Evolutionary conservation across 2,888 invertebrate species (phyloP).

Genomic region (Timema cristinae): DNA sequence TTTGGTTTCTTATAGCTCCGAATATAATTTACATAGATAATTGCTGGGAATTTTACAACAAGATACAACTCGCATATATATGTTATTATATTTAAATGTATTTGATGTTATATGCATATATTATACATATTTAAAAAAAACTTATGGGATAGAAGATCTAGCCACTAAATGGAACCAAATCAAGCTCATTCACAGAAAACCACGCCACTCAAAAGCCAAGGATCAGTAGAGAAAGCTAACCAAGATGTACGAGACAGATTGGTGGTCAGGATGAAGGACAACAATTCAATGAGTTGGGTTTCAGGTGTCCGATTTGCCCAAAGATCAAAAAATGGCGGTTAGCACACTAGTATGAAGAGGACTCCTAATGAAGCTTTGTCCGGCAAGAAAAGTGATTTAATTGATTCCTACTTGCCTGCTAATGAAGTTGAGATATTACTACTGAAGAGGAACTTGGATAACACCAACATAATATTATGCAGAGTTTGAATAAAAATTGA

Average conservation of each 20-base stretch:
- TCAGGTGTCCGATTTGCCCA: neutral
- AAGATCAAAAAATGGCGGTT: neutral
- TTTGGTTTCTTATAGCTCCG: neutral
- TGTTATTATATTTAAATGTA: neutral
- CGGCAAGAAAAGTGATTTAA: neutral
- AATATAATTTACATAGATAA: neutral
- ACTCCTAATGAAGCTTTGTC: neutral
- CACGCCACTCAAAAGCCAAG: conserved; percentile 6
- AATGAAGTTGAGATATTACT: neutral
- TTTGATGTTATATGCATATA: neutral
- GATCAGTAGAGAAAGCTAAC: neutral
- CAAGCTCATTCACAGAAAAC: conserved; percentile 2
- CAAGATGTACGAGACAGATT: neutral
- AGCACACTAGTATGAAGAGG: neutral
- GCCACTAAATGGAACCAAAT: neutral
- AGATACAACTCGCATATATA: neutral
- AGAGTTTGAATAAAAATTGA: too few relatives aligned
- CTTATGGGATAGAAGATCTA: neutral
- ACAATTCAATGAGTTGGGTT: neutral
- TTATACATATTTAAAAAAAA: neutral
- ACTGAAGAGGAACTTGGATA: neutral
- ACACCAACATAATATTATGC: neutral
- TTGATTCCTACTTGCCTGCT: conserved; percentile 5
- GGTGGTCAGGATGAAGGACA: neutral
- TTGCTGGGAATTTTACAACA: neutral